Conservation (phyloP, 2,113 vertebrate species). For the Bos javanicus region DNA sequence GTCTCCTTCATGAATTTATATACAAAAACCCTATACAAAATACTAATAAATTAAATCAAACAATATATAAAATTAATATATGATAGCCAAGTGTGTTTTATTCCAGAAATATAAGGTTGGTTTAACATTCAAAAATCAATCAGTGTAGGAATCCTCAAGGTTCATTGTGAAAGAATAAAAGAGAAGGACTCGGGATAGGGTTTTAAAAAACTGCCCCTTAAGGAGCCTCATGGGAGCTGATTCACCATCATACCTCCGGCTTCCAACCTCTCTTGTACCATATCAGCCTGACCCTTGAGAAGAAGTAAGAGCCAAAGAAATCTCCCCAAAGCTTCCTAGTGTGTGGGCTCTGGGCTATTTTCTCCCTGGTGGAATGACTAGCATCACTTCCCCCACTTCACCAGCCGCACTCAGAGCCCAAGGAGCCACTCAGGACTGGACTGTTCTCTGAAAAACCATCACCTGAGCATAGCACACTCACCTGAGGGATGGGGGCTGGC, state of each 20-base stretch:
- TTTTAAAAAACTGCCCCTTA: background rate
- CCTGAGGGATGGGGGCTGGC: conserved; percentile 65
- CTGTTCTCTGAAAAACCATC: background rate
- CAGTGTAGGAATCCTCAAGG: background rate
- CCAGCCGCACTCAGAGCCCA: background rate
- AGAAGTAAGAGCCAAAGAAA: background rate
- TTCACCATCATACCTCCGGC: background rate
- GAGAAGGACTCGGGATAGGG: background rate
- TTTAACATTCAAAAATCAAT: background rate
- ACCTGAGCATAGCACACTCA: conserved; percentile 47
- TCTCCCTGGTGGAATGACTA: background rate
- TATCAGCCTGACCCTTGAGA: background rate
- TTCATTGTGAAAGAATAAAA: background rate
- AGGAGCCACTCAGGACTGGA: background rate
- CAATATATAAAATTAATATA: background rate
- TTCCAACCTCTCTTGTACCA: background rate
- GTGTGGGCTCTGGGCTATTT: background rate
- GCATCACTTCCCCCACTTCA: background rate
- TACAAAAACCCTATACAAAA: background rate
- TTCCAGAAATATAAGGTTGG: background rate
- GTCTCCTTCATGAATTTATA: background rate
- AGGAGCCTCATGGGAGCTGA: background rate
- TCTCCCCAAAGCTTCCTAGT: background rate
- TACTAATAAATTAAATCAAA: background rate
- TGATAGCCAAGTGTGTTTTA: background rate